Evolutionary conservation across 1,140 invertebrate genomes (phyloP), one percentile per base, ranked within the genome.

Genomic region (Macrocentrus cingulum): DNA sequence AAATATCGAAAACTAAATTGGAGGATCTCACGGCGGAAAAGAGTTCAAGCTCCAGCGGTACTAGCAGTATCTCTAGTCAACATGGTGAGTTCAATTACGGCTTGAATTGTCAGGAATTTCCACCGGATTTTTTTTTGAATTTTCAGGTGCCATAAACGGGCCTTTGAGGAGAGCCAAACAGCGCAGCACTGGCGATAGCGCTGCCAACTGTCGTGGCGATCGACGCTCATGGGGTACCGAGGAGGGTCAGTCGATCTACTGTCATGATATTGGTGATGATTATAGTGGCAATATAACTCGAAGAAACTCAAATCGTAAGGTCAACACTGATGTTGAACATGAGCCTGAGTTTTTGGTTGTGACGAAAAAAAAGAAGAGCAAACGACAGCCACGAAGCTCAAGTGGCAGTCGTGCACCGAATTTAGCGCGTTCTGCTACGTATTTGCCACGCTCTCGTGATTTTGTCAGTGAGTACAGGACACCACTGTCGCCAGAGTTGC

Each of bases 331-430:
- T 23, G 49, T 66, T 44, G 69, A 81, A 64, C 65, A 74, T 29
- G 71, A 82, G 64, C 70, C 74, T 1, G 88, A 89, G 51, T 89
- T 89, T 72, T 82, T 86, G 64, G 85, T 88, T 18, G 88, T 90
- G 37, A 88, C 86, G 7, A 89, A 88, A 63, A 87, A 87, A 64
- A 88, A 87, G 64, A 85, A 85, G 59, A 84, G 83, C 62, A 87
- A 88, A 66, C 87, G 88, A 61, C 83, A 83, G 19, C 79, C 82
- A 1, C 80, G 77, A 49, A 80, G 77, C 60, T 79, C 74, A 11
- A 79, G 75, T 50, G 77, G 77, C 44, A 64, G 73, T 52, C 70
- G 76, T 48, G 75, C 76, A 8, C 75, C 76, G 59, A 80, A 79
- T 63, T 62, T 79, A 13, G 62, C 69, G 0, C 70, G 67, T 20